Percentiles rank a stretch among this genome's conserved stretches.
Evolutionary conservation across 2,113 vertebrate species (phyloP).

Genomic region (Solea solea): DNA sequence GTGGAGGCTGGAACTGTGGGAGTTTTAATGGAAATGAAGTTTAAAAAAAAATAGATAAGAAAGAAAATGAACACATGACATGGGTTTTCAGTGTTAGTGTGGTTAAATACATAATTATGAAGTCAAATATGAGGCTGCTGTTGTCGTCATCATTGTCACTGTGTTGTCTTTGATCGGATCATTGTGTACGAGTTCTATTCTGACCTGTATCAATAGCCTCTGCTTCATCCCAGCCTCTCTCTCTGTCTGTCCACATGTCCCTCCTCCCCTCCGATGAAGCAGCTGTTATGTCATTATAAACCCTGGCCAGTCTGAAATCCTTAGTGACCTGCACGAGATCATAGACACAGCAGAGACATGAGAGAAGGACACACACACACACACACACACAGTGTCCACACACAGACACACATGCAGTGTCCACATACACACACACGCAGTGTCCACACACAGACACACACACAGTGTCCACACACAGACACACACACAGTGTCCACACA

Average conservation of each 20-base stretch:
- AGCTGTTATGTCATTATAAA: constrained; percentile 86
- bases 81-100: too few relatives aligned
- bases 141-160: neutral
- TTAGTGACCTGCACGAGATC: constrained; percentile 86
- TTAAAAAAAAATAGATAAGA: too few relatives aligned
- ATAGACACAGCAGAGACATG: constrained; percentile 76
- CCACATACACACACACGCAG: constrained; percentile 74
- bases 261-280: constrained; percentile 85
- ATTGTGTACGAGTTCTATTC: constrained; percentile 77
- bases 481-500: too few relatives aligned
- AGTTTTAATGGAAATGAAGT: too few relatives aligned
- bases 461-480: too few relatives aligned
- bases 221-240: constrained; percentile 85
- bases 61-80: too few relatives aligned
- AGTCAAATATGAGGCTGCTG: too few relatives aligned
- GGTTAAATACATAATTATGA: too few relatives aligned
- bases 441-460: too few relatives aligned
- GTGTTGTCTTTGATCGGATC: neutral
- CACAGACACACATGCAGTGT: constrained; percentile 24
- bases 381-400: too few relatives aligned
- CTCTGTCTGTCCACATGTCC: constrained; percentile 87
- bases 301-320: constrained; percentile 86
- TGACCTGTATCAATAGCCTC: constrained; percentile 86
- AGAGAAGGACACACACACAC: constrained; percentile 27
- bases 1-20: too few relatives aligned